Evolutionary conservation across 2,113 vertebrate species (phyloP).

Genomic region (Antechinus stuartii): DNA sequence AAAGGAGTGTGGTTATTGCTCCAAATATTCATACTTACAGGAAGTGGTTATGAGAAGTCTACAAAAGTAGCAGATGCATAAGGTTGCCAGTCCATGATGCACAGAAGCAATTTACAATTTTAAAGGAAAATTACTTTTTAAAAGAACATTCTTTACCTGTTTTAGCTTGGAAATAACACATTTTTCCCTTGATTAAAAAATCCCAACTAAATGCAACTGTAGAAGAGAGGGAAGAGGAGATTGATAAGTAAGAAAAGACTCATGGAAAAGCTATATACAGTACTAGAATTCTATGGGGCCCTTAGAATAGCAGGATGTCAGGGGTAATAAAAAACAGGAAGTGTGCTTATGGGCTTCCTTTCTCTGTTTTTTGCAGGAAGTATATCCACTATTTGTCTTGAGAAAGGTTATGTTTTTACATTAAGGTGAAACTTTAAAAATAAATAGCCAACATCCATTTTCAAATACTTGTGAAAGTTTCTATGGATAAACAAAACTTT

Average conservation of each 20-base stretch:
- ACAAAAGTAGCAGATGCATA: background rate
- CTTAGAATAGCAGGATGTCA: background rate
- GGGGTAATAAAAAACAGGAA: constrained; percentile 51
- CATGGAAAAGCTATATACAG: constrained; percentile 49
- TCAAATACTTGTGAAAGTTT: background rate
- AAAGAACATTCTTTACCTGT: background rate
- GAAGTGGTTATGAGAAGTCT: background rate
- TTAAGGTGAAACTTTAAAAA: background rate
- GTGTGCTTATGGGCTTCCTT: background rate
- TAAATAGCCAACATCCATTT: background rate
- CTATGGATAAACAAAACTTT: background rate
- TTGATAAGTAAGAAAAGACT: background rate
- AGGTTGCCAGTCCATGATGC: constrained; percentile 4
- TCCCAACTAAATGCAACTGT: background rate
- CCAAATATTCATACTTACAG: background rate
- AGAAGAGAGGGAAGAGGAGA: background rate
- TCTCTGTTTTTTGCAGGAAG: constrained; percentile 63
- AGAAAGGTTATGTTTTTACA: constrained; percentile 5
- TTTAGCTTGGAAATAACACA: background rate
- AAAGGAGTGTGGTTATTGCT: background rate
- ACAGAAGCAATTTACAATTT: constrained; percentile 11
- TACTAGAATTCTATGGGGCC: background rate
- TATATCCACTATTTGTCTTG: constrained; percentile 24
- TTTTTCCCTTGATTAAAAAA: constrained; percentile 32
- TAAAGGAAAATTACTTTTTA: constrained; percentile 27